phyloP scores from a whole-genome alignment of 2,797 vertebrate genomes.

The Ceyx erithaca region DNA sequence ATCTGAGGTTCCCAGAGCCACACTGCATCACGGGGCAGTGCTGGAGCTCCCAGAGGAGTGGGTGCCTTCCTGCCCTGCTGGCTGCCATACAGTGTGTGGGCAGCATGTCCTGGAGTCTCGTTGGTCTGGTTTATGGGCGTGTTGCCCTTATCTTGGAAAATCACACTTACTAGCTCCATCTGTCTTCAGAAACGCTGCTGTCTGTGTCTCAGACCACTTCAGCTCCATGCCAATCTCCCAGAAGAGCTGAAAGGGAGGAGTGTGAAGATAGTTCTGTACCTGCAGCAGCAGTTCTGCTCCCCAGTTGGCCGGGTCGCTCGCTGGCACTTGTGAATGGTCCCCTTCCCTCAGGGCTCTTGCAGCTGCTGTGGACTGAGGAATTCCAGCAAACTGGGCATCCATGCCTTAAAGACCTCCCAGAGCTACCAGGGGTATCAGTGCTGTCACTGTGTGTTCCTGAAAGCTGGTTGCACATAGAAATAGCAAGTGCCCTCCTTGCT shows the following conservation, averaged over 20 bases:
- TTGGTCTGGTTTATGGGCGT: constrained; percentile 48
- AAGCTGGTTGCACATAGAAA: too few species aligned
- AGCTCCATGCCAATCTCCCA: background rate
- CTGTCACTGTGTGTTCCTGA: background rate
- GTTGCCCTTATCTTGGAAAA: constrained; percentile 28
- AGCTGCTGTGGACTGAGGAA: background rate
- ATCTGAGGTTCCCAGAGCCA: background rate
- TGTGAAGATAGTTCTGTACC: background rate
- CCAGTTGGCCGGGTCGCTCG: background rate
- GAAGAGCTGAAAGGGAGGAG: background rate
- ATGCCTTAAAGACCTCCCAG: background rate
- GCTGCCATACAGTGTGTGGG: background rate
- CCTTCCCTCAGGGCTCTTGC: background rate
- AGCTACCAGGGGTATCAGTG: fast-evolving
- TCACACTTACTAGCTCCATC: background rate
- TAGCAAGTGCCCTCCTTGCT: background rate
- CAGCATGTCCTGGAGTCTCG: background rate
- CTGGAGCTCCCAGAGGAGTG: background rate
- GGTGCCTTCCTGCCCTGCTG: background rate
- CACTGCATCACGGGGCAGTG: constrained; percentile 31
- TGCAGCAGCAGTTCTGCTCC: background rate
- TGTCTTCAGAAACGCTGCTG: background rate
- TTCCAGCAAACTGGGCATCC: background rate
- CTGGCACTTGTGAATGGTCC: background rate
- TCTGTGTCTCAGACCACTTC: background rate